Conservation (phyloP, 2,797 vertebrate genomes). For the Ispidina lecontei region DNA sequence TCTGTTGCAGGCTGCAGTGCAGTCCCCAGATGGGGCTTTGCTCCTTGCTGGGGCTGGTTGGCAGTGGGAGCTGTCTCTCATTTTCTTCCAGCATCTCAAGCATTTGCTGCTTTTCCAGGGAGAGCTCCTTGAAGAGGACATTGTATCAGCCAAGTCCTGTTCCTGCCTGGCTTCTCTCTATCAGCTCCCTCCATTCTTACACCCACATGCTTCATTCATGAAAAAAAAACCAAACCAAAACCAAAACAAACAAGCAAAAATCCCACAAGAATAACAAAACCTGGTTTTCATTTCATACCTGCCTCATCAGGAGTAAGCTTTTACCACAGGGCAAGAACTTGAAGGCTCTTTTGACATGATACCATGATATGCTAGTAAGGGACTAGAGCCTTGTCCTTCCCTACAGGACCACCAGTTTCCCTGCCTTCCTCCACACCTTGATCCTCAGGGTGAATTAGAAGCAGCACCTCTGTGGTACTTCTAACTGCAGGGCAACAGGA, state of each 20-base stretch:
- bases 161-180: not conserved
- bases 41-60: slow-evolving; percentile 58
- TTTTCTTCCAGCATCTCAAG: slow-evolving; percentile 87
- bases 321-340: fast-evolving
- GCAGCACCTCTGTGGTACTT: not conserved
- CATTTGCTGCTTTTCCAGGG: slow-evolving; percentile 90
- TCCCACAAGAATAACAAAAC: not conserved
- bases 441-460: not conserved
- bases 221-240: not conserved
- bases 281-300: not conserved
- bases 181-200: not conserved
- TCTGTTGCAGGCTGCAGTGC: slow-evolving; percentile 86
- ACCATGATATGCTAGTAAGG: not conserved
- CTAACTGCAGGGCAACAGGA: not conserved
- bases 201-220: not conserved
- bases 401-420: not conserved
- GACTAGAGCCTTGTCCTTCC: not conserved
- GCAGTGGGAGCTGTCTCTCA: slow-evolving; percentile 63
- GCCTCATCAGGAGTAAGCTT: not conserved
- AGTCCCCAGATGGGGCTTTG: slow-evolving; percentile 77
- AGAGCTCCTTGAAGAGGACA: slow-evolving; percentile 84
- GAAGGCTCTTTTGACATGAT: not conserved
- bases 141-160: not conserved
- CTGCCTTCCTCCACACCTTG: not conserved
- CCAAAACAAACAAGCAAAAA: too few relatives aligned